Conservation (phyloP, 1,140 invertebrate genomes). For the Halictus rubicundus region DNA sequence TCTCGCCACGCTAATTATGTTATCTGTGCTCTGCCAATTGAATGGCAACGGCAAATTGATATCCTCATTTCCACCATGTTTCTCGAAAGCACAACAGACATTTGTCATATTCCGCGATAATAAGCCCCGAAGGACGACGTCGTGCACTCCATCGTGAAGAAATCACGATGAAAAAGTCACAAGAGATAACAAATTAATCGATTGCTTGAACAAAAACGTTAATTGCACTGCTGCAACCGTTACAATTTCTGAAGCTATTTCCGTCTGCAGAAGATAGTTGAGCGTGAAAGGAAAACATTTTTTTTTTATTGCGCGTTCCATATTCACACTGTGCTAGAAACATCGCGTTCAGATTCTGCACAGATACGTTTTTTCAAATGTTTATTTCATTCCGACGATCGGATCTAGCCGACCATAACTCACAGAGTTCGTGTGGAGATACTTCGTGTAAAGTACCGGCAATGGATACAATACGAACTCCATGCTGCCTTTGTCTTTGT, state of each 20-base stretch:
- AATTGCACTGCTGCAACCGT: neutral
- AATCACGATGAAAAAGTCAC: neutral
- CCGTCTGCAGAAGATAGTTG: neutral
- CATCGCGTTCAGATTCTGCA: too few species aligned
- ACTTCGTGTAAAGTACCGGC: slow-evolving; percentile 48
- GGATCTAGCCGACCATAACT: slow-evolving; percentile 4
- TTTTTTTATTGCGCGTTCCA: too few species aligned
- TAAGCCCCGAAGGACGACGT: neutral
- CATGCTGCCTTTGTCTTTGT: slow-evolving; percentile 29
- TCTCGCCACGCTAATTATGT: too few species aligned
- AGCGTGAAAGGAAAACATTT: too few species aligned
- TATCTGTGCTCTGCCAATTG: too few species aligned
- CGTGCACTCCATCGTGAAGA: neutral
- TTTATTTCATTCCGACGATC: neutral
- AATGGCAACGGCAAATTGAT: too few species aligned
- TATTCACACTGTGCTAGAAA: too few species aligned
- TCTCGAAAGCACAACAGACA: neutral
- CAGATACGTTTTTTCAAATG: neutral
- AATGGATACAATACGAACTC: slow-evolving; percentile 52
- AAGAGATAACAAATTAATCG: neutral
- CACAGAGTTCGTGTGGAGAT: slow-evolving; percentile 44
- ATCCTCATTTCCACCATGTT: too few species aligned
- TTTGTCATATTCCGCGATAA: neutral
- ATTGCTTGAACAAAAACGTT: neutral
- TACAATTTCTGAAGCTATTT: neutral